These are phyloP conservation scores for Cataglyphis cursor DNA, from an alignment of 2,888 invertebrate species.

Conservation along the genomic window DNA sequence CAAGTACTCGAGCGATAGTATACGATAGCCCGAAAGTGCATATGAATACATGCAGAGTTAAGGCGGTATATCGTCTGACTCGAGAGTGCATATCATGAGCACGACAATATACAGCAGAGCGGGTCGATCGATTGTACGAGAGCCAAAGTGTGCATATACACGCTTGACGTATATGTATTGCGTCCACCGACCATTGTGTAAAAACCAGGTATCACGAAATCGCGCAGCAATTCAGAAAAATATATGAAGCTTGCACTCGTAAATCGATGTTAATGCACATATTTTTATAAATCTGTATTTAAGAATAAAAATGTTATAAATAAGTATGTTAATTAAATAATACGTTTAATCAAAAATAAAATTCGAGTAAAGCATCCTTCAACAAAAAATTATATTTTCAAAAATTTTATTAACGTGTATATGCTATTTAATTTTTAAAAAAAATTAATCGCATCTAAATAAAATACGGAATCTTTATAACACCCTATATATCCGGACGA, in stretches of 20 bases:
- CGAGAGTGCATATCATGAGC: conserved; percentile 13
- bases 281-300: neutral
- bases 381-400: neutral
- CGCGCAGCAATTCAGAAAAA: neutral
- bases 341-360: neutral
- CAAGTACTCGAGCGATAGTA: conserved; percentile 27
- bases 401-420: neutral
- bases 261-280: neutral
- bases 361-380: neutral
- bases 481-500: neutral
- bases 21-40: conserved; percentile 49
- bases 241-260: neutral
- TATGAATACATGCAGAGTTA: conserved; percentile 32
- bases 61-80: conserved; percentile 26
- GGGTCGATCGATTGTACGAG: conserved; percentile 47
- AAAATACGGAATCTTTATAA: neutral
- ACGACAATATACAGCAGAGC: neutral
- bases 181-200: neutral
- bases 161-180: neutral
- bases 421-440: neutral
- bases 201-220: conserved; percentile 2
- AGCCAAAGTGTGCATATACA: neutral
- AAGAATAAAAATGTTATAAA: neutral
- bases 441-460: neutral
- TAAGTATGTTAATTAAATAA: neutral